Percentiles rank a stretch among this genome's conserved stretches.
These are phyloP conservation scores for Enhydra lutris DNA, from an alignment of 2,113 vertebrate species.

Conservation along the genomic window DNA sequence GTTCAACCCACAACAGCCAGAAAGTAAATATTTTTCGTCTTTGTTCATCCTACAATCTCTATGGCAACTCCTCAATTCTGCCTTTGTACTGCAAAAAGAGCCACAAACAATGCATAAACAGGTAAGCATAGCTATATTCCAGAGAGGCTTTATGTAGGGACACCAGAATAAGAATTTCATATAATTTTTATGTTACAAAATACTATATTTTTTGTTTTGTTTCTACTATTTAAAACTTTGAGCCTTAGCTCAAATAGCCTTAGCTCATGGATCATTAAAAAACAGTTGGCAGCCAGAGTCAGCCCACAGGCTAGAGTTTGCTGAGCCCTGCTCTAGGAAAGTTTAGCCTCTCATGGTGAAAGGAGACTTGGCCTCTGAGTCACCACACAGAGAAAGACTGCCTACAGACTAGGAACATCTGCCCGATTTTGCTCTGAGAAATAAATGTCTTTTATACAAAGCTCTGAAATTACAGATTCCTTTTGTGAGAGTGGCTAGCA, in stretches of 20 bases:
- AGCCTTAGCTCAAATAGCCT: neutral
- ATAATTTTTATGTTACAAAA: neutral
- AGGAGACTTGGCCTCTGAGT: neutral
- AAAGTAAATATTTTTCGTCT: neutral
- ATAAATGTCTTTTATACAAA: neutral
- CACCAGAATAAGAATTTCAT: neutral
- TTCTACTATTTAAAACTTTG: neutral
- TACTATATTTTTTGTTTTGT: neutral
- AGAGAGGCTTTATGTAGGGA: neutral
- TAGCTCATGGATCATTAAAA: neutral
- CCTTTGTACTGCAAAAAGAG: neutral
- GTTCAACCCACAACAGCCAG: neutral
- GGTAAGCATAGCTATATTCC: neutral
- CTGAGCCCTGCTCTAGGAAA: neutral
- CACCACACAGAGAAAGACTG: neutral
- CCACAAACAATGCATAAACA: neutral
- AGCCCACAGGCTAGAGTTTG: neutral
- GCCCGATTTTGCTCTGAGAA: neutral
- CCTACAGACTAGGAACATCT: neutral
- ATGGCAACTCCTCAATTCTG: neutral
- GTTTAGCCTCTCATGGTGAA: neutral
- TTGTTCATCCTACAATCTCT: neutral
- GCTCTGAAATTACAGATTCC: neutral
- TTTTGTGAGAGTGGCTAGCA: neutral
- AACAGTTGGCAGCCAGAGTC: neutral